Base-by-base conservation (phyloP, 2,888 invertebrate genomes). In the Noctua janthe region DNA sequence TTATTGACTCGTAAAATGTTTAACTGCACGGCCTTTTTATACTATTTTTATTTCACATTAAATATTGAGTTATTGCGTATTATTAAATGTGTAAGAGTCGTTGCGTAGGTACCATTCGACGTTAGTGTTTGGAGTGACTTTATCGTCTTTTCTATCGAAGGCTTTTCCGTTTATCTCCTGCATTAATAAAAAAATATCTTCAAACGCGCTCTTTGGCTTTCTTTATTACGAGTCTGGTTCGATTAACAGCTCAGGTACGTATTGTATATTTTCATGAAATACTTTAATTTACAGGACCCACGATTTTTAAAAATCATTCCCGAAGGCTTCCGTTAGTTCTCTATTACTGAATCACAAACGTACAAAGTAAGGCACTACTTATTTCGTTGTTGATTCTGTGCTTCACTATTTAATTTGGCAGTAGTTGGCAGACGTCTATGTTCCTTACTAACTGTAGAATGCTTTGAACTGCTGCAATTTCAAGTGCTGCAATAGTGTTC, bases 1-100 rank as follows among this genome's bases (percentile, higher is more conserved):
- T 91, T 91, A 88, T 89, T 86, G 84, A 82, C 85, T 88, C 90
- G 79, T 91, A 91, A 91, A 89, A 82, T 80, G 54, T 73, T 90
- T 91, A 90, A 89, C 87, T 85, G 83, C 85, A 56, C n/a, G 74
- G 29, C 39, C 78, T 80, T 86, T 86, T 88, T 86, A 88, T 86
- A 80, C 77, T 81, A 85, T 86, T 89, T 90, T 90, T 90, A 88
- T 90, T 83, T 84, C 86, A 71, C 88, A 88, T 91, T 85, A 89
- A 89, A 90, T 87, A 87, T 84, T 87, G 80, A 84, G 77, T 81
- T 87, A 89, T 84, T 76, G 79, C 82, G 74, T 86, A 82, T 82
- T 79, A 84, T 88, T 88, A 70, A 88, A 74, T 80, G 74, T 85
- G 67, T 77, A 64, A 71, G 51, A 76, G 23, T 77, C 73, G 59